These are phyloP conservation scores for Adelosebastes latens DNA, from an alignment of 2,797 vertebrate species.

Conservation along the genomic window DNA sequence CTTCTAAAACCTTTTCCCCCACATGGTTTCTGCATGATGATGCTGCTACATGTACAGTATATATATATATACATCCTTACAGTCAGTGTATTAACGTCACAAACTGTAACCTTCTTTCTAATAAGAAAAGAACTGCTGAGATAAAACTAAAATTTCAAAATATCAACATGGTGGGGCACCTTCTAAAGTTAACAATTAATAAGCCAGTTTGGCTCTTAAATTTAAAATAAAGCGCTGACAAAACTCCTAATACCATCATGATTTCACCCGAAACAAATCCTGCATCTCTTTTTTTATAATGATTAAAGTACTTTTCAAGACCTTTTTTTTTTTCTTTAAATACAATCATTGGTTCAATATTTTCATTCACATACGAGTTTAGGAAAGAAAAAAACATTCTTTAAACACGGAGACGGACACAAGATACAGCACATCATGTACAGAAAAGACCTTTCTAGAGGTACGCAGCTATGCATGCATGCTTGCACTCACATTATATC, in stretches of 20 bases:
- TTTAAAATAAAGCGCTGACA: neutral
- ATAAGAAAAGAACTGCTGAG: neutral
- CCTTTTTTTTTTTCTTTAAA: constrained; percentile 40
- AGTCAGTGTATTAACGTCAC: no score
- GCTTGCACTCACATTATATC: constrained; percentile 6
- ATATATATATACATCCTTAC: no score
- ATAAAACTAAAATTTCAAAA: constrained; percentile 2
- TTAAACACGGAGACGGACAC: constrained; percentile 41
- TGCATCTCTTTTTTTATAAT: constrained; percentile 12
- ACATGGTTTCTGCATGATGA: no score
- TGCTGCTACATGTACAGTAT: no score
- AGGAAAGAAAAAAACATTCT: constrained; percentile 51
- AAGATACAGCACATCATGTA: constrained; percentile 44
- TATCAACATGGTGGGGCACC: neutral
- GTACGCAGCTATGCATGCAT: constrained; percentile 34
- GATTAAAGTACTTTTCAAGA: constrained; percentile 29
- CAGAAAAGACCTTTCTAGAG: constrained; percentile 22
- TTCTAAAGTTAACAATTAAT: neutral
- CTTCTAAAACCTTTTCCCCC: no score
- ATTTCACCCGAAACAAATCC: neutral
- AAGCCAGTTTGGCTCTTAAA: neutral
- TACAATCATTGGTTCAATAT: constrained; percentile 73
- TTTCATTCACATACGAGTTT: constrained; percentile 61
- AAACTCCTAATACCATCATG: neutral
- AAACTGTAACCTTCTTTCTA: neutral